Conservation (phyloP, 1,140 invertebrate genomes). For the Apis dorsata region DNA sequence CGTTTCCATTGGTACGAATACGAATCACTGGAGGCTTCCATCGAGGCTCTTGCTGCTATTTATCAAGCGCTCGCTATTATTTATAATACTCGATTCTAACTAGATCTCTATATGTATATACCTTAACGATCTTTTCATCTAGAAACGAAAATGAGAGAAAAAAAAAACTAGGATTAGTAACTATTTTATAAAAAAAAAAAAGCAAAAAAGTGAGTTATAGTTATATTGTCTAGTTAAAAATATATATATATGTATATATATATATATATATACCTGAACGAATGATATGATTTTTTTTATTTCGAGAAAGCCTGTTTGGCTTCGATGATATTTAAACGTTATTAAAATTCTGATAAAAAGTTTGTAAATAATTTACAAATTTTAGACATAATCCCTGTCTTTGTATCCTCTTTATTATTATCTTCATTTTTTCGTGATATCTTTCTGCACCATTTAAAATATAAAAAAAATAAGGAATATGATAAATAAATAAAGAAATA, state of each 20-base stretch:
- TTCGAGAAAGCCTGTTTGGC: too few relatives aligned
- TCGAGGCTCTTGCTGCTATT: constrained; percentile 22
- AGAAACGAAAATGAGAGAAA: neutral
- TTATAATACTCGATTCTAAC: constrained; percentile 26
- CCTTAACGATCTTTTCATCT: neutral
- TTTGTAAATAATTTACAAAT: neutral
- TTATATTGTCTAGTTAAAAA: too few relatives aligned
- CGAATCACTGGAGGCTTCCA: neutral
- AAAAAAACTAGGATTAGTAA: neutral
- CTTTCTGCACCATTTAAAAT: neutral
- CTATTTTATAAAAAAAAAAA: too few relatives aligned
- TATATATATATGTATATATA: too few relatives aligned
- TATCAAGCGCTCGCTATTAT: constrained; percentile 28
- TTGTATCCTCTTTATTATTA: neutral
- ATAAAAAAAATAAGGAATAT: too few relatives aligned
- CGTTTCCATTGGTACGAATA: constrained; percentile 7
- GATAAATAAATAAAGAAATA: too few relatives aligned
- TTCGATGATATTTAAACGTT: too few relatives aligned
- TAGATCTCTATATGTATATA: neutral
- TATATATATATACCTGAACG: too few relatives aligned
- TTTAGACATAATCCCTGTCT: neutral
- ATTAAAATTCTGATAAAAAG: too few relatives aligned
- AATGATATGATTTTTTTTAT: too few relatives aligned
- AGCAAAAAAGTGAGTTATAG: too few relatives aligned
- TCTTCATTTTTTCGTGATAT: neutral